Base-by-base conservation (phyloP, 2,113 vertebrate species). In the Oncorhynchus kisutch region DNA sequence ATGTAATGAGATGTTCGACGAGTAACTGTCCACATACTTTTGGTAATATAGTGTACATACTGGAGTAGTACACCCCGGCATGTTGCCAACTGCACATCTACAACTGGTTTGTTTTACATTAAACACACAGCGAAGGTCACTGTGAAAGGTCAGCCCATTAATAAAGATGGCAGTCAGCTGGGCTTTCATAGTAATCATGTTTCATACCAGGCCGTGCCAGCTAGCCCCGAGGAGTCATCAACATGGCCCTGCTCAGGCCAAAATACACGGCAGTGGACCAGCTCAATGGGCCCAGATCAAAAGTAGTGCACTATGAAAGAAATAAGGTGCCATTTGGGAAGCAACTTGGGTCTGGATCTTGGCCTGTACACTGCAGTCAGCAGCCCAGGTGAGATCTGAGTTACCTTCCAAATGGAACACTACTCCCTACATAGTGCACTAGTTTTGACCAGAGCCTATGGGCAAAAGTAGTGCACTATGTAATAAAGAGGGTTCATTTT, bases 121-220 rank as follows among this genome's bases (percentile, higher is more conserved):
- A 54, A 78, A 71, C 72, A 74, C 31, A 67, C 49, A 60, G 24
- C 8, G 49, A 16, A 22, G 64, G 70, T 76, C 62, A 48, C 18
- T 25, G 45, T 6, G 34, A 72, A 39, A 74, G 34, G 75, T 78
- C 45, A 67, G 8, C 9, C 74, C 57, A 71, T 66, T 64, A 76
- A 81, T 57, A 73, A 70, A n/a, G 74, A 25, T 34, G 16, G 25
- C 54, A 29, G 64, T 71, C 49, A 39, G 22, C 39, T 62, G 78
- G 22, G 27, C 71, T 67, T n/a, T 78, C 68, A 75, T 49, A 67
- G 24, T 54, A 49, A 59, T 77, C 34, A 72, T 67, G 48, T 64
- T 72, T 72, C 59, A 76, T 51, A 70, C 51, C 13, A 29, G 31
- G 67, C 18, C 22, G 5, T n/a, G 45, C 31, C 27, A 68, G 67